Evolutionary conservation across 2,888 invertebrate species (phyloP).

Genomic region (Stenichneumon culpator): DNA sequence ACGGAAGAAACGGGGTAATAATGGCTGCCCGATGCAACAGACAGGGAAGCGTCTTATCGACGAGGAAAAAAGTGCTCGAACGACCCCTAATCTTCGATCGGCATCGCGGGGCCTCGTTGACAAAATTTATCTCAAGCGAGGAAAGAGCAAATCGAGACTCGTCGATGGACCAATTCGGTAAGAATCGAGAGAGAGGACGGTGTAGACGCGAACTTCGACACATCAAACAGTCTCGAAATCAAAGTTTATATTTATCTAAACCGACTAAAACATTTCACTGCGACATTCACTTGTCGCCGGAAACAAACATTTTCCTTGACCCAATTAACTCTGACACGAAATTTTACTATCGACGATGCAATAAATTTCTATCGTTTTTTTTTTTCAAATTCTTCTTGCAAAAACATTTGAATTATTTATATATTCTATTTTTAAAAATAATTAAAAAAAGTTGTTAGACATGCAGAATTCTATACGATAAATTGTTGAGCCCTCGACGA

Average conservation of each 20-base stretch:
- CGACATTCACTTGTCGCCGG: not conserved
- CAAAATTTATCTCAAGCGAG: not conserved
- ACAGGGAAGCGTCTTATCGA: not conserved
- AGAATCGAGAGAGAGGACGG: not conserved
- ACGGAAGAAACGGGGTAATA: constrained; percentile 37
- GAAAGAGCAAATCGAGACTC: not conserved
- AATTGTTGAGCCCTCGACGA: not conserved
- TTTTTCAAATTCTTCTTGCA: not conserved
- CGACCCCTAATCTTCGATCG: not conserved
- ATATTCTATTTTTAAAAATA: not conserved
- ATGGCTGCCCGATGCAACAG: not conserved
- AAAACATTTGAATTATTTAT: not conserved
- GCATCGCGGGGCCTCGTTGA: not conserved
- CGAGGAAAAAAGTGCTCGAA: not conserved
- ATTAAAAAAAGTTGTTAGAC: not conserved
- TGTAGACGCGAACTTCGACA: not conserved
- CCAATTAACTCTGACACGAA: not conserved
- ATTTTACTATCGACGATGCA: not conserved
- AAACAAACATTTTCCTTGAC: not conserved
- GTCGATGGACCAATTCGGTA: constrained; percentile 3
- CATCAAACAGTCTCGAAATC: constrained; percentile 11
- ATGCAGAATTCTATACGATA: not conserved
- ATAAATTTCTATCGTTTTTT: not conserved
- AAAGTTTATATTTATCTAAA: not conserved
- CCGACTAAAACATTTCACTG: not conserved